A percentile compares a stretch with the other conserved stretches of the same genome.
Conservation (phyloP, 2,797 vertebrate species). For the Rhadinocentrus ornatus region DNA sequence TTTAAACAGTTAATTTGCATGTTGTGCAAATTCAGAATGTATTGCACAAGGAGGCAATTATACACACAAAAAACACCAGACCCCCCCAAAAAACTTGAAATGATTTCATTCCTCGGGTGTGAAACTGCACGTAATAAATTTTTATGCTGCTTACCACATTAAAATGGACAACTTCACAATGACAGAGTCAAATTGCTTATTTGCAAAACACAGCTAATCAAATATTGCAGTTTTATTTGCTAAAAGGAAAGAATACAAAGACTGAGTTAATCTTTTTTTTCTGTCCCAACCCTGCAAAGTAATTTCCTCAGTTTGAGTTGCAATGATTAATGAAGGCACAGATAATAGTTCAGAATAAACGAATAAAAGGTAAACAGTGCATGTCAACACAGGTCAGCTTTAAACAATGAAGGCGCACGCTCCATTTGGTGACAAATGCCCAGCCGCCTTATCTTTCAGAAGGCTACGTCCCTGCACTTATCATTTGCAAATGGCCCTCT, state of each 20-base stretch:
- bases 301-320: conserved; percentile 56
- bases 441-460: conserved; percentile 70
- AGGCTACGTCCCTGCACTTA: conserved; percentile 65
- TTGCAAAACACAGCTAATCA: conserved; percentile 41
- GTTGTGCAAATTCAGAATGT: conserved; percentile 59
- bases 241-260: conserved; percentile 23
- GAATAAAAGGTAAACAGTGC: conserved; percentile 76
- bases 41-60: conserved; percentile 62
- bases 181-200: conserved; percentile 35
- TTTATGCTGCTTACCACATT: conserved; percentile 49
- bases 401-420: conserved; percentile 65
- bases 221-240: conserved; percentile 52
- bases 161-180: conserved; percentile 54
- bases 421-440: conserved; percentile 80
- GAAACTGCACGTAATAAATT: conserved; percentile 57
- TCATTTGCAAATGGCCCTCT: conserved; percentile 78
- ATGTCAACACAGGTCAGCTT: conserved; percentile 74
- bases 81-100: conserved; percentile 51
- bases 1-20: conserved; percentile 64
- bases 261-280: conserved; percentile 31
- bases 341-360: conserved; percentile 75
- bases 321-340: conserved; percentile 75
- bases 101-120: conserved; percentile 54
- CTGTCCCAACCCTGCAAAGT: conserved; percentile 32
- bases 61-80: conserved; percentile 20